Evolutionary conservation across 1,140 invertebrate species (phyloP).

Genomic region (Pantala flavescens): DNA sequence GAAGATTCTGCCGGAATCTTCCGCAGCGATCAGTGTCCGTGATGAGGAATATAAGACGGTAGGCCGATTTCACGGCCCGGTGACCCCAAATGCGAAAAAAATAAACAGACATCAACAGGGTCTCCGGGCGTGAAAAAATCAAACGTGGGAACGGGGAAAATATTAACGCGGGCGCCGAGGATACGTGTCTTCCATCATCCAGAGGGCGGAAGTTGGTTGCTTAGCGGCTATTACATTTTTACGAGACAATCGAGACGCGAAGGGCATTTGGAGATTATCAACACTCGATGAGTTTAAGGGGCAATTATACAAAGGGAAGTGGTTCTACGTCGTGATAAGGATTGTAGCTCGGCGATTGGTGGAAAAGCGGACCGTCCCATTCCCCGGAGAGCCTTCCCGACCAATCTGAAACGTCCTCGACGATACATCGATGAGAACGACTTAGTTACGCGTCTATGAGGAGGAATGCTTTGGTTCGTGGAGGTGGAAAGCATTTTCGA

Average conservation of each 20-base stretch:
- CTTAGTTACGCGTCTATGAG: too few species aligned
- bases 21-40: too few species aligned
- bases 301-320: not conserved
- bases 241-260: not conserved
- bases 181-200: not conserved
- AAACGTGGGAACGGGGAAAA: too few species aligned
- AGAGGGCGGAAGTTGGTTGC: not conserved
- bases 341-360: not conserved
- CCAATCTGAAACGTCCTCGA: not conserved
- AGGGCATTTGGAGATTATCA: not conserved
- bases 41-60: too few species aligned
- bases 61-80: too few species aligned
- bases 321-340: not conserved
- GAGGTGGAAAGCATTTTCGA: too few species aligned
- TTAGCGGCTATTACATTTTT: not conserved
- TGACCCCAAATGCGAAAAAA: too few species aligned
- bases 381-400: not conserved
- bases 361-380: not conserved
- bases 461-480: too few species aligned
- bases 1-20: too few species aligned
- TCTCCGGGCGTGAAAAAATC: too few species aligned
- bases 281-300: constrained; percentile 4
- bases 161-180: not conserved
- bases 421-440: not conserved
- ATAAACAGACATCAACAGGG: too few species aligned